Conservation (phyloP, 2,888 invertebrate genomes). For the Cephus rjabovi region DNA sequence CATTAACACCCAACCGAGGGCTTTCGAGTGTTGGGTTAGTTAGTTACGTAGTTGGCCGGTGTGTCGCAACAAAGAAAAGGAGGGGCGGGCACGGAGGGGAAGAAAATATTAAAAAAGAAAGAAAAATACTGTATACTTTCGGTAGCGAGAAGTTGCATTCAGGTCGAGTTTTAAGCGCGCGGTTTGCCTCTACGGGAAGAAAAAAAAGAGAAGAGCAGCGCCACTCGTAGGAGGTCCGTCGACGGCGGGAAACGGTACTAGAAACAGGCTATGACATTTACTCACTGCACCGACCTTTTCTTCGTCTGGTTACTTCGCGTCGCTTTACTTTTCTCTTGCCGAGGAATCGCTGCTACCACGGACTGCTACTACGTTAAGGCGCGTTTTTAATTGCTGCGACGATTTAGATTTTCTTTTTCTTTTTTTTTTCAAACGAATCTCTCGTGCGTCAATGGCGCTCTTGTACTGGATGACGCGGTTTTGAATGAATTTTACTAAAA, state of each 20-base stretch:
- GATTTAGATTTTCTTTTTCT: background rate
- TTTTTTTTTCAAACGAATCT: background rate
- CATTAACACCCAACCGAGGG: background rate
- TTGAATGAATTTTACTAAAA: background rate
- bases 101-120: conserved; percentile 7
- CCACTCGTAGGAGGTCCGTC: background rate
- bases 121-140: background rate
- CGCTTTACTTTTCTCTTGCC: background rate
- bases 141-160: background rate
- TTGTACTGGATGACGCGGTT: background rate
- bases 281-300: background rate
- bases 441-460: background rate
- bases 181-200: background rate
- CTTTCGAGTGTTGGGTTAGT: background rate
- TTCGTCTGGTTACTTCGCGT: background rate
- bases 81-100: background rate
- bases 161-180: background rate
- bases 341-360: background rate
- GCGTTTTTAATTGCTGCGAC: background rate
- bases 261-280: background rate
- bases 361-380: background rate
- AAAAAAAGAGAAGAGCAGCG: conserved; percentile 15
- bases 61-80: conserved; percentile 21
- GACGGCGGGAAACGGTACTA: background rate
- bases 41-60: background rate